These are phyloP conservation scores for Brevimyrus niger DNA, from an alignment of 2,113 vertebrate genomes.

Conservation along the genomic window DNA sequence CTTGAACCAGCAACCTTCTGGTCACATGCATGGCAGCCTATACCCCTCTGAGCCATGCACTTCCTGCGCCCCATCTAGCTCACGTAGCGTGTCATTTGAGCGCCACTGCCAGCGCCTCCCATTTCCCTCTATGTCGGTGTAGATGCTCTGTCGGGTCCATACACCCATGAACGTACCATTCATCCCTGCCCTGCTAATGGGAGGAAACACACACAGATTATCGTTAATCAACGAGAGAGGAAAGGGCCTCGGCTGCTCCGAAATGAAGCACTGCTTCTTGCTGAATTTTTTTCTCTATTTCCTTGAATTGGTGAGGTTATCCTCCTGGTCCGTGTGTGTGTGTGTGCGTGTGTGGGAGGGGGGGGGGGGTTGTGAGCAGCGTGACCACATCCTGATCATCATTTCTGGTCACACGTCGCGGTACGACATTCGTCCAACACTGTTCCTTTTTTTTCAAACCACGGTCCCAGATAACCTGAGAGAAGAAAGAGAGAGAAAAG, in stretches of 20 bases:
- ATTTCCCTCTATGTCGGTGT: neutral
- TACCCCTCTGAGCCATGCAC: neutral
- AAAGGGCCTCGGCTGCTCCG: neutral
- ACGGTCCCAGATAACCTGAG: neutral
- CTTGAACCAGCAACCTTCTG: neutral
- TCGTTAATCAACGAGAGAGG: neutral
- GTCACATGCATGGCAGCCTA: neutral
- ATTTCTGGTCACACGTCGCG: neutral
- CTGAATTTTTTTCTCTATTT: neutral
- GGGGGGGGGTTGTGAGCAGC: neutral
- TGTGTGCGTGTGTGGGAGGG: too few relatives aligned
- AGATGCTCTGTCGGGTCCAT: neutral
- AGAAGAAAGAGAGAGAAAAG: neutral
- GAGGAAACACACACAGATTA: neutral
- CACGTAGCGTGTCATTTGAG: neutral
- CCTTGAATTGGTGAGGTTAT: neutral
- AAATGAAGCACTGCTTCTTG: too few relatives aligned
- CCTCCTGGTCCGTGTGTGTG: neutral
- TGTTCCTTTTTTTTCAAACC: neutral
- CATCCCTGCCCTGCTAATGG: neutral
- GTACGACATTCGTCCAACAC: neutral
- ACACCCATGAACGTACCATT: neutral
- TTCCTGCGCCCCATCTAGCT: neutral
- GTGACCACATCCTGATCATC: neutral
- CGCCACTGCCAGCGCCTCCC: neutral